Base-by-base conservation (phyloP, 1,140 invertebrate genomes). In the Dreissena rostriformis region DNA sequence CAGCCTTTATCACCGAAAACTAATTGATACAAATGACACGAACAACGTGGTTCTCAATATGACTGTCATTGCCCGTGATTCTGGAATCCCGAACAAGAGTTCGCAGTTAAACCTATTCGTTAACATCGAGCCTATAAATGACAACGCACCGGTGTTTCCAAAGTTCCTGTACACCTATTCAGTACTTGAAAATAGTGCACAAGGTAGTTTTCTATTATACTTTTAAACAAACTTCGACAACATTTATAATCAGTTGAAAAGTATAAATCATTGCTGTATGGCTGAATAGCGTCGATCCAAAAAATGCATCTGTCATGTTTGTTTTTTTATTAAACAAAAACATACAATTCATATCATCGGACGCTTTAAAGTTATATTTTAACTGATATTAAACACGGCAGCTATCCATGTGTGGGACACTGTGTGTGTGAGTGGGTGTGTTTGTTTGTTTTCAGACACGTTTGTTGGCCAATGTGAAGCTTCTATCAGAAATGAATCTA, bases 101-200 rank as follows among this genome's bases (percentile, higher is more conserved):
- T 96, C 96, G 0, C 96, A 95, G 68, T 95, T 97, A 84, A 94
- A 95, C 0, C 93, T 97, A 0, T 95, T 93, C 19, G 95, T 97
- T 7, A 93, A 94, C 22, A 95, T 97, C 0, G 92, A 95, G 12
- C 96, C 97, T 88, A 96, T 96, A 81, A 97, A 97, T 87, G 93
- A 97, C 55, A 66, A 81, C 57, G 95, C 95, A 53, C 97, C 97
- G 0, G 95, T 96, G 85, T 99, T 99, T 93, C 94, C 96, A 26
- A 93, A 96, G 52, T 94, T 95, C 7, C 96, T 97, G 0, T 98
- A 98, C 91, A 95, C 95, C 88, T 96, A 97, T 1, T 96, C 96
- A 90, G 95, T 98, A 29, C 97, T 96, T 5, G 98, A 99, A 94
- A 96, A 97, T 90, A 84, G 86, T 55, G 66, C 63, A 0, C 86